These are phyloP conservation scores for Siphonodentalium dalli DNA, from an alignment of 2,888 invertebrate species.

Conservation along the genomic window DNA sequence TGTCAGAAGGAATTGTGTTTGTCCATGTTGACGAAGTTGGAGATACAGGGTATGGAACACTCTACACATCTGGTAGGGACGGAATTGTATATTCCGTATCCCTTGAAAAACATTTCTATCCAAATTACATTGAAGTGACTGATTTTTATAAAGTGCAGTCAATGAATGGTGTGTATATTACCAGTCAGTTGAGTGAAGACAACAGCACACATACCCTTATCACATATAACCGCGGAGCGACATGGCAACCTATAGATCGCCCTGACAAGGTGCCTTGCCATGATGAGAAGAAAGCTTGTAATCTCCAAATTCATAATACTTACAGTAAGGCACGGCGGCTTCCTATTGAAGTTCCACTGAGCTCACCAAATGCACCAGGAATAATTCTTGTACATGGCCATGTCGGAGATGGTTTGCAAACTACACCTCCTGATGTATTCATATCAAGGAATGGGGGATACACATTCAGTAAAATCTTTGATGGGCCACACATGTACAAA, in stretches of 20 bases:
- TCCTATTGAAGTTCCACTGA: constrained; percentile 46
- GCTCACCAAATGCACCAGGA: constrained; percentile 52
- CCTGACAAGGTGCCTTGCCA: constrained; percentile 50
- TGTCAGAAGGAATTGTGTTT: constrained; percentile 59
- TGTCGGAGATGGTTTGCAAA: constrained; percentile 59
- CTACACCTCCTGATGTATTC: constrained; percentile 61
- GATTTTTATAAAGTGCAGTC: constrained; percentile 62
- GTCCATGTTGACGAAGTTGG: constrained; percentile 60
- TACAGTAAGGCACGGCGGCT: constrained; percentile 58
- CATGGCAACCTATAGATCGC: constrained; percentile 54
- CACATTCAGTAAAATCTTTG: constrained; percentile 56
- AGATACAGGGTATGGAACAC: constrained; percentile 62
- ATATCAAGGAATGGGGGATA: constrained; percentile 64
- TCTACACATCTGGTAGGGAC: constrained; percentile 59
- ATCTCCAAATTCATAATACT: constrained; percentile 57
- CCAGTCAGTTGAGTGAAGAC: constrained; percentile 58
- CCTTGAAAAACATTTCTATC: constrained; percentile 57
- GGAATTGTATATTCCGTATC: constrained; percentile 62
- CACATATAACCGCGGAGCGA: constrained; percentile 59
- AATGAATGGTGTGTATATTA: constrained; percentile 59
- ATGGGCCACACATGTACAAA: constrained; percentile 61
- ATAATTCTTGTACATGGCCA: constrained; percentile 63
- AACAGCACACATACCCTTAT: constrained; percentile 61
- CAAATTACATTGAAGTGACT: constrained; percentile 55
- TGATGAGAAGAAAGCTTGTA: constrained; percentile 50